These are phyloP conservation scores for Chironex yamaguchii DNA, from an alignment of 30 jellyfish, hydroid and myxozoan genomes.

Conservation along the genomic window DNA sequence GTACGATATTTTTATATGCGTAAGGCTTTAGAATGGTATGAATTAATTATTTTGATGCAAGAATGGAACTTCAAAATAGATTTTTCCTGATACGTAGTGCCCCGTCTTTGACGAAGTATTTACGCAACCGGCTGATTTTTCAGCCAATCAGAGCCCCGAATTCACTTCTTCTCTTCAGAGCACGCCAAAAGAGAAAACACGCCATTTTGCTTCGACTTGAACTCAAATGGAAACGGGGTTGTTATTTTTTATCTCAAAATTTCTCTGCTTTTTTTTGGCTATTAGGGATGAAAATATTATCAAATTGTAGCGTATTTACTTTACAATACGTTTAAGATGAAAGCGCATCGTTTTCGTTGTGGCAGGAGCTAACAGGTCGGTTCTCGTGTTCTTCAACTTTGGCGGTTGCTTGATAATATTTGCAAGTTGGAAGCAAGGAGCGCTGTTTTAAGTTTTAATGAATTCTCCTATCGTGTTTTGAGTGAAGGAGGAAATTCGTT, in stretches of 20 bases:
- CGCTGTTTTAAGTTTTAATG: neutral
- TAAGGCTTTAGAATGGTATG: too few relatives aligned
- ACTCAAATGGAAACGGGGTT: neutral
- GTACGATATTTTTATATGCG: too few relatives aligned
- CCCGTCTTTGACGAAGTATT: neutral
- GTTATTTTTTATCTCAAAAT: neutral
- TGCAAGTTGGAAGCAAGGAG: neutral
- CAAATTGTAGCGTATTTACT: neutral
- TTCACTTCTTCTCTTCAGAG: neutral
- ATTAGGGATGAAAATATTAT: too few relatives aligned
- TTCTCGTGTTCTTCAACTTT: neutral
- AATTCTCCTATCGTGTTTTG: neutral
- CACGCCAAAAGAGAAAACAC: slow-evolving; percentile 1
- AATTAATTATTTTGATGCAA: too few relatives aligned
- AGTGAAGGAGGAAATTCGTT: neutral
- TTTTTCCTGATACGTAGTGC: too few relatives aligned
- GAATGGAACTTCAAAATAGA: too few relatives aligned
- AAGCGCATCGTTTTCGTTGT: neutral
- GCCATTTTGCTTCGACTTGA: neutral
- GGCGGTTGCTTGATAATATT: neutral
- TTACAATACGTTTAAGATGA: neutral
- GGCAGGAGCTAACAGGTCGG: neutral
- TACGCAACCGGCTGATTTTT: neutral
- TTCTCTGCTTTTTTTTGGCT: neutral
- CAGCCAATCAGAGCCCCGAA: neutral